Percentiles rank a stretch among this genome's conserved stretches.
Evolutionary conservation across 2,888 invertebrate genomes (phyloP).

Genomic region (Lypha dubia): DNA sequence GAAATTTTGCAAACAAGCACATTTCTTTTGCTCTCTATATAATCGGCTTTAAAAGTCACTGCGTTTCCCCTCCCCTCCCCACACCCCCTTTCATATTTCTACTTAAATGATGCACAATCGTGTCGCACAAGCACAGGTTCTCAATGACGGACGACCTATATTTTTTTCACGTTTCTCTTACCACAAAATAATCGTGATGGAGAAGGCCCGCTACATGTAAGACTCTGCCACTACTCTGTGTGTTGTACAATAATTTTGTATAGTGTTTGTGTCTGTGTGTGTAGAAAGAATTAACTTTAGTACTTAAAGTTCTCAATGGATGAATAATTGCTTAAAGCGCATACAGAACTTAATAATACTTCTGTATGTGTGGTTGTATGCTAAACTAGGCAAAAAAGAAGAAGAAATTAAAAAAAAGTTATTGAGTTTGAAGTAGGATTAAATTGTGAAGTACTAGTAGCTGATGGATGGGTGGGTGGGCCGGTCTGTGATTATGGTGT

Average conservation of each 20-base stretch:
- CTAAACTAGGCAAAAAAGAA: not conserved
- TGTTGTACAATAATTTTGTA: slow-evolving; percentile 15
- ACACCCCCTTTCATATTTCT: slow-evolving; percentile 40
- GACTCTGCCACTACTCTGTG: not conserved
- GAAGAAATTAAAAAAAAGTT: not conserved
- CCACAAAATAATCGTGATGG: not conserved
- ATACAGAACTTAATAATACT: slow-evolving; percentile 47
- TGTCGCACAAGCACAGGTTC: not conserved
- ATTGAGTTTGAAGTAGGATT: slow-evolving; percentile 47
- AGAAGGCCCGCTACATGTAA: not conserved
- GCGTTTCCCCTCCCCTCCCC: too few species aligned
- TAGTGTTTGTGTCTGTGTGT: too few species aligned
- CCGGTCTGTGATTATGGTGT: not conserved
- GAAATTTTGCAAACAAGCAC: slow-evolving; percentile 1
- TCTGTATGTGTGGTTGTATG: not conserved
- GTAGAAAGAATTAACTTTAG: slow-evolving; percentile 4
- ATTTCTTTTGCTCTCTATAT: slow-evolving; percentile 45
- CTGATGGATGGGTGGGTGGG: slow-evolving; percentile 10
- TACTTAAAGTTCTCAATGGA: slow-evolving; percentile 49
- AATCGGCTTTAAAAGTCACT: slow-evolving; percentile 70
- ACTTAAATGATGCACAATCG: slow-evolving; percentile 41
- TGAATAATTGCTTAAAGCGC: slow-evolving; percentile 64
- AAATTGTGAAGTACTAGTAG: too few species aligned
- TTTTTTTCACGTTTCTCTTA: not conserved
- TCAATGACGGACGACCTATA: not conserved